phyloP scores from a whole-genome alignment of 2,113 vertebrate genomes.

The Leucosticte australis region DNA sequence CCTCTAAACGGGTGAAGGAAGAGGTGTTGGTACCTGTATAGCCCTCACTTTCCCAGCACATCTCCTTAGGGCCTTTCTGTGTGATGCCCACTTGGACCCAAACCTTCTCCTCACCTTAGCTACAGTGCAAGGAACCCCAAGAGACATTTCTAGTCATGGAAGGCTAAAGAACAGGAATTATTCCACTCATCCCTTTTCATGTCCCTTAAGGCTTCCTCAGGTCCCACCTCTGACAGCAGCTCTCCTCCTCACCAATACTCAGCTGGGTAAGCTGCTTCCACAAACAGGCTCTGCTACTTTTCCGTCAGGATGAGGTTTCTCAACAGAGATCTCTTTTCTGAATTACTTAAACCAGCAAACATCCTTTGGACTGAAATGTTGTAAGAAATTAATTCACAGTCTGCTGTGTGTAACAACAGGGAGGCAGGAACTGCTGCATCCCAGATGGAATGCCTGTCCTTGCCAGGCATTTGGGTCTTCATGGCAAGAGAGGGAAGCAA shows the following conservation, averaged over 20 bases:
- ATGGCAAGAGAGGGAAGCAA: neutral
- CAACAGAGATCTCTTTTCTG: neutral
- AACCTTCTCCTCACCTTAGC: neutral
- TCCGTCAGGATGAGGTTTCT: neutral
- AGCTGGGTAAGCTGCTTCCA: neutral
- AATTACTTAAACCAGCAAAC: neutral
- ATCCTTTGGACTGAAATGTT: fast-evolving
- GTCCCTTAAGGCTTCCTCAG: neutral
- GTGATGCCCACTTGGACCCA: neutral
- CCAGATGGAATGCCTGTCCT: neutral
- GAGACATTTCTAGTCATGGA: neutral
- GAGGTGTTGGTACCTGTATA: neutral
- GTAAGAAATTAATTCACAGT: neutral
- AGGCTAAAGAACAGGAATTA: neutral
- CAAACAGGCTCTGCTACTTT: neutral
- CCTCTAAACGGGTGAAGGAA: neutral
- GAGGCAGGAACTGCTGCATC: neutral
- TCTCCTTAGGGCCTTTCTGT: neutral
- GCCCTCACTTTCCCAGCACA: neutral
- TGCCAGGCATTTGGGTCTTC: neutral
- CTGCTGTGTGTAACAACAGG: neutral
- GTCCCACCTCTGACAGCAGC: neutral
- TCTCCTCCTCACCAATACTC: neutral
- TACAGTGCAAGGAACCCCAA: neutral
- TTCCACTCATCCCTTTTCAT: neutral